Base-by-base conservation (phyloP, 2,888 invertebrate species). In the Rhingia campestris region DNA sequence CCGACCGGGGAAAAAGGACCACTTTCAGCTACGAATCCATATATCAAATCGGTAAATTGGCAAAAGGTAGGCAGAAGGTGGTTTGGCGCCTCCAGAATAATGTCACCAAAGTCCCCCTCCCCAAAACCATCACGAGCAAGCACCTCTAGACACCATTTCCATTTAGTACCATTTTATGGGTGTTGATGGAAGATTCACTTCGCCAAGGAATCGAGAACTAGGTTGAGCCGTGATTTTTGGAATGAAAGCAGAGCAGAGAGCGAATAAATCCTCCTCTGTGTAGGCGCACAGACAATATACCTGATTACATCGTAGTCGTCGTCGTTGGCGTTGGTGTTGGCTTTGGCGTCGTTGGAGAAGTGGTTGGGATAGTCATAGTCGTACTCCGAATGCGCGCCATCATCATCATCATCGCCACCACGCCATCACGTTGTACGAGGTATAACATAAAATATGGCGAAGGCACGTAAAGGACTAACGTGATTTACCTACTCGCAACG, bases 31-130 rank as follows among this genome's bases (percentile, higher is more conserved):
- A 14, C 30, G 47, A 73, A 80, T 74, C 63, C 77, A 74, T 84
- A 80, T 80, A 84, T 84, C 84, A 84, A 84, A 74, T 74, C 74
- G 84, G 59, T 84, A 80, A 84, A 84, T 70, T 84, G 84, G 74
- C 59, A 66, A 66, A 49, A 77, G 70, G 66, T 66, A 66, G 66
- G 66, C 41, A 58, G 54, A 14, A 39, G 67, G 58, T 79, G 73
- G 41, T 37, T 54, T 4, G 35, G 45, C 7, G 6, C 2, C 12
- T 37, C 35, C 59, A 35, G 56, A 81, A 70, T 58, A 81, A 61
- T 81, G 64, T 72, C 81, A 59, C 66, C 61, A 61, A 59, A 72
- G 54, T 47, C 45, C 70, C 47, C 10, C 30, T 7, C 12, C 41
- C 12, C 22, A 5, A 7, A 35, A 10, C 64, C 12, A 9, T 35